Percentiles rank a stretch among this genome's conserved stretches.
Conservation (phyloP, 2,113 vertebrate species). For the Panurus biarmicus region DNA sequence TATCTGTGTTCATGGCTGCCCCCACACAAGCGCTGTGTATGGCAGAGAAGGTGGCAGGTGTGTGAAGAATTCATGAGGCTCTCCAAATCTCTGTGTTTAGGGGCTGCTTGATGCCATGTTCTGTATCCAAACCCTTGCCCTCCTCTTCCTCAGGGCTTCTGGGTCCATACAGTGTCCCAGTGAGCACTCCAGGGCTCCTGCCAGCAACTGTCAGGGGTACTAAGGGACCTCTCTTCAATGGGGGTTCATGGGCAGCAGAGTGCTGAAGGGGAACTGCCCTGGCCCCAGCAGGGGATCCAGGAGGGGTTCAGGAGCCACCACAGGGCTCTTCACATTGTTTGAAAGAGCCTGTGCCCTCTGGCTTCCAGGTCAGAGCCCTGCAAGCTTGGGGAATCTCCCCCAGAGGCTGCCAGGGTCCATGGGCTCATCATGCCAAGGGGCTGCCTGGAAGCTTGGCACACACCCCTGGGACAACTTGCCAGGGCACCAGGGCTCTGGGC, state of each 20-base stretch:
- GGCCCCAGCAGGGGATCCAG: background rate
- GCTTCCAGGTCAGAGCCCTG: background rate
- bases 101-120: background rate
- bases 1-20: background rate
- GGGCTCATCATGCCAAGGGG: accelerated
- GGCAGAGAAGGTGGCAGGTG: background rate
- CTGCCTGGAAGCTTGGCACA: background rate
- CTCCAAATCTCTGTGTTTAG: background rate
- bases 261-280: background rate
- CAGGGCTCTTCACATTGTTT: accelerated
- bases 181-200: background rate
- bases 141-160: background rate
- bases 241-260: background rate
- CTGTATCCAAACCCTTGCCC: background rate
- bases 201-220: background rate
- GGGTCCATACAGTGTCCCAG: accelerated
- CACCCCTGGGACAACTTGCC: background rate
- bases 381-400: background rate
- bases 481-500: background rate
- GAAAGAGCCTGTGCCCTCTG: background rate
- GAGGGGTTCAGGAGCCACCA: background rate
- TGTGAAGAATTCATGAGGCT: background rate
- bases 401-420: accelerated
- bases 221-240: background rate
- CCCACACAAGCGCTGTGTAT: accelerated